Conservation (phyloP, 2,113 vertebrate genomes). For the Opisthocomus hoazin region DNA sequence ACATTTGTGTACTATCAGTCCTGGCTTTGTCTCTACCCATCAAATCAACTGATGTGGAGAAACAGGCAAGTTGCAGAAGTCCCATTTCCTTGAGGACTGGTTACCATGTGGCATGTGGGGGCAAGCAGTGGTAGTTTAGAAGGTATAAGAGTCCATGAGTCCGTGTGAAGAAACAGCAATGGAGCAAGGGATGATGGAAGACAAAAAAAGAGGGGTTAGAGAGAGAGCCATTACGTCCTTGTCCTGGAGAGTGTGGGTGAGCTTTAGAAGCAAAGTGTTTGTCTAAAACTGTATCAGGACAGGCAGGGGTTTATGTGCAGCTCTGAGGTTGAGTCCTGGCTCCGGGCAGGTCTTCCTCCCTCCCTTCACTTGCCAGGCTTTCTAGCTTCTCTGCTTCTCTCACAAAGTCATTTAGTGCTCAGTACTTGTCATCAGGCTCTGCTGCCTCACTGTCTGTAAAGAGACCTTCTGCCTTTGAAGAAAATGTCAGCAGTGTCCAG, state of each 20-base stretch:
- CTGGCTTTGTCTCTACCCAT: not conserved
- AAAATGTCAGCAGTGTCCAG: not conserved
- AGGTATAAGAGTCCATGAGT: not conserved
- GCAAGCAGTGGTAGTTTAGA: not conserved
- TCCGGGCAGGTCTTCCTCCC: not conserved
- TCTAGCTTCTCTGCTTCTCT: not conserved
- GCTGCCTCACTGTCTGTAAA: not conserved
- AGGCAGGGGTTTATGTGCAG: not conserved
- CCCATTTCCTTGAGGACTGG: not conserved
- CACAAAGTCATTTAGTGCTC: not conserved
- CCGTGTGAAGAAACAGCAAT: not conserved
- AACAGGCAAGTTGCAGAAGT: not conserved
- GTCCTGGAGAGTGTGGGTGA: not conserved
- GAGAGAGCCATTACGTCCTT: not conserved
- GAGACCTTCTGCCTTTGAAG: not conserved
- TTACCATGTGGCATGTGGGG: rapidly evolving
- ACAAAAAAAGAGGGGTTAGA: not conserved
- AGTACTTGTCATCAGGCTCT: not conserved
- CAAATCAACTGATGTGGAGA: not conserved
- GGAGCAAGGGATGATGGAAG: not conserved
- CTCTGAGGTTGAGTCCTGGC: not conserved
- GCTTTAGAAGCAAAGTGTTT: not conserved
- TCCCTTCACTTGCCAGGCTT: not conserved
- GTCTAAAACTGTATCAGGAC: not conserved
- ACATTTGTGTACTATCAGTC: not conserved